Base-by-base conservation (phyloP, 2,113 vertebrate genomes). In the Psettodes erumei region DNA sequence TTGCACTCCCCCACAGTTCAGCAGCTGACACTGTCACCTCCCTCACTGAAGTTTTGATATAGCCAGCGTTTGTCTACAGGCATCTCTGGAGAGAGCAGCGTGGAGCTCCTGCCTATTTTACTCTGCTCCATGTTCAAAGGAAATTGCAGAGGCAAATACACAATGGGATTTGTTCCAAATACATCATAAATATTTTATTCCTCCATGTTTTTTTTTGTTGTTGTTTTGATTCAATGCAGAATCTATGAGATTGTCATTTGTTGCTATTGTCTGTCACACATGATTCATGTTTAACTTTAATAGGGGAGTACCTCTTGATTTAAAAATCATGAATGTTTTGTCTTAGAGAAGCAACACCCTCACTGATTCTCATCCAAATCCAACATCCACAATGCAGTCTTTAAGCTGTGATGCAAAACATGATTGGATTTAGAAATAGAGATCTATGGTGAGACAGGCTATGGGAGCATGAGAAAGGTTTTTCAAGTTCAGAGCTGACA, bases 181-280 rank as follows among this genome's bases (percentile, higher is more conserved):
- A 71, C 71, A 58, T 71, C 71, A 86, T 91, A 71, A 90, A 92
- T 91, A 88, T 88, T 92, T 90, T 18, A 90, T 83, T 68, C 51
- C 19, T 30, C 71, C 40, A 28, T 67, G 51, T 21, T 51, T 51
- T 50, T 40, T 63, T 70, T 47, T 62, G n/a, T n/a, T n/a, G n/a
- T n/a, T n/a, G n/a, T n/a, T n/a, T n/a, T n/a, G n/a, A n/a, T n/a
- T 60, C 33, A 55, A 40, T 33, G 43, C 32, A 59, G 48, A 38
- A n/a, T 47, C 33, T 47, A 54, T 85, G 70, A 79, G 77, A 68
- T 79, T 72, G 77, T 81, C 67, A 62, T 62, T 78, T 69, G 40
- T n/a, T 10, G 58, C 43, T 50, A 48, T 60, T 37, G 69, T 78
- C 33, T 60, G 35, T 30, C 54, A 56, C 37, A 64, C 40, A 55